Base-by-base conservation (phyloP, 1,140 invertebrate species). In the Leptestheria dahalacensis region DNA sequence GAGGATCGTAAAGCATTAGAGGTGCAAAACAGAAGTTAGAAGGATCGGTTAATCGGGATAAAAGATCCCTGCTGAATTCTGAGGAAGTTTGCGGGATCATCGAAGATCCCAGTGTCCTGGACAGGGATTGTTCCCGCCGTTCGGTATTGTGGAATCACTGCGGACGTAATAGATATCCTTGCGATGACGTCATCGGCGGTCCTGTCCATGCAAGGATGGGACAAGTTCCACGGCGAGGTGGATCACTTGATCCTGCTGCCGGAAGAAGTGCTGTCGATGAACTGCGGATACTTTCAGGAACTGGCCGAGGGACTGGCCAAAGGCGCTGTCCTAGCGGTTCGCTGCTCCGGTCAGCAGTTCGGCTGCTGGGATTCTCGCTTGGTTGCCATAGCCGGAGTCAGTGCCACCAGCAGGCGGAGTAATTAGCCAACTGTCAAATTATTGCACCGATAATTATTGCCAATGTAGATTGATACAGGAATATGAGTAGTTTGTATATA, bases 171-270 rank as follows among this genome's bases (percentile, higher is more conserved):
- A n/a, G n/a, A n/a, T n/a, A n/a, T n/a, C n/a, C n/a, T n/a, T n/a
- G n/a, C 33, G 15, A 41, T 41, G 33, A 15, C 33, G 6, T 41
- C 33, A 15, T 41, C 33, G 33, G 33, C 33, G 33, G 33, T 41
- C 6, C 33, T 41, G 24, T 55, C 53, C 4, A 33, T 55, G 26
- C 53, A 55, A 33, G 26, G 53, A 2, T 55, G 53, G 53, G 53
- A 55, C 26, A 55, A 26, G 26, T 20, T 55, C 26, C 20, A 18
- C 20, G 58, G 41, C 33, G 47, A 60, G 11, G 58, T 60, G 49
- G 58, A 60, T 33, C 48, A 60, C 11, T 50, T 60, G 51, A 50
- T 60, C n/a, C 51, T 60, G 51, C 33, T 60, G 29, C 58, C 58
- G 12, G 58, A 60, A 33, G 48, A 49, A 20, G 58, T 49, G 2